A percentile compares a stretch with the other conserved stretches of the same genome.
phyloP scores from a whole-genome alignment of 2,888 invertebrate genomes.

The Tryphoninae sp. region DNA sequence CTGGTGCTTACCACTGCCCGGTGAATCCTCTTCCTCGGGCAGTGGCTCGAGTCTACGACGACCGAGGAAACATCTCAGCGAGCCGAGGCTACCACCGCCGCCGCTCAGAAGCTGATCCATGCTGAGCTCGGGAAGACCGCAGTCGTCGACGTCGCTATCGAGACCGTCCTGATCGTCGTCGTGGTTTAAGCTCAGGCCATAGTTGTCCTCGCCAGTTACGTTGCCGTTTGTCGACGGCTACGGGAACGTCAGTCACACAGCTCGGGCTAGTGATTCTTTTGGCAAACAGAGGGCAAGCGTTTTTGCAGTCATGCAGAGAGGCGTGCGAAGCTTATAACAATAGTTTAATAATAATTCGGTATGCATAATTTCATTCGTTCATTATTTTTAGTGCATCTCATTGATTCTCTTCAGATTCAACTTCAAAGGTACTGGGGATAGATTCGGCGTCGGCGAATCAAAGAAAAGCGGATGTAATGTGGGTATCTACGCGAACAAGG shows the following conservation, averaged over 20 bases:
- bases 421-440: conserved; percentile 17
- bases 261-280: conserved; percentile 80
- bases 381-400: conserved; percentile 21
- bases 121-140: conserved; percentile 75
- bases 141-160: conserved; percentile 71
- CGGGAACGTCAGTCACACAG: conserved; percentile 79
- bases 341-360: conserved; percentile 19
- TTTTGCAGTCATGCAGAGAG: conserved; percentile 77
- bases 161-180: conserved; percentile 83
- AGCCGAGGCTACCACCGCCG: conserved; percentile 73
- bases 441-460: conserved; percentile 1
- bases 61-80: conserved; percentile 81
- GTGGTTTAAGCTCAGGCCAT: conserved; percentile 73
- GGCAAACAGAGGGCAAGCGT: conserved; percentile 80
- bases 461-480: neutral
- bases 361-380: conserved; percentile 22
- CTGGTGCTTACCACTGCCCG: conserved; percentile 77
- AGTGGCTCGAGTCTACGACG: conserved; percentile 91
- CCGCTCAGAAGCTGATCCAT: conserved; percentile 78
- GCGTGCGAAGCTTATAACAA: conserved; percentile 79
- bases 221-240: conserved; percentile 78
- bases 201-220: conserved; percentile 76
- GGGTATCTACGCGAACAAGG: neutral
- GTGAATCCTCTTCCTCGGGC: conserved; percentile 90
- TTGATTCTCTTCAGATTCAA: neutral